Conservation (phyloP, 2,797 vertebrate species). For the Tapera naevia region DNA sequence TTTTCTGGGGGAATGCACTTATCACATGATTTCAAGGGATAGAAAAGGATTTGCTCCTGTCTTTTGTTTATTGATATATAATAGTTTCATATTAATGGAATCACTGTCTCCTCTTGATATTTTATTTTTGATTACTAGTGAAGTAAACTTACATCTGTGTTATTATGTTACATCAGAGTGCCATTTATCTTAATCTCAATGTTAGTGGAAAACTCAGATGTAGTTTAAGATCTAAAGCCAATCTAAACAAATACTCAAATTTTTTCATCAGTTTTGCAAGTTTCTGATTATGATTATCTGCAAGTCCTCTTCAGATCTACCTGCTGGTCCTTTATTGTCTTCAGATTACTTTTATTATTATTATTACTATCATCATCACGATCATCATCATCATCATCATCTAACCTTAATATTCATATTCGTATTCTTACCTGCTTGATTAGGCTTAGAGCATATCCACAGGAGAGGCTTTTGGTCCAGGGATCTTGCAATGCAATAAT, state of each 20-base stretch:
- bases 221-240: not conserved
- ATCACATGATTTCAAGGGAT: not conserved
- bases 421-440: not conserved
- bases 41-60: accelerated
- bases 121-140: not conserved
- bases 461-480: not conserved
- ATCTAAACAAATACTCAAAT: not conserved
- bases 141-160: not conserved
- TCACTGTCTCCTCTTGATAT: not conserved
- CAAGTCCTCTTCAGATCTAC: not conserved
- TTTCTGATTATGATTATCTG: not conserved
- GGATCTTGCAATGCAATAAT: not conserved
- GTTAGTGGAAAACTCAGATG: not conserved
- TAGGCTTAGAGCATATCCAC: not conserved
- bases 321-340: not conserved
- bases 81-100: not conserved
- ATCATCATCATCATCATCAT: not conserved
- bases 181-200: not conserved
- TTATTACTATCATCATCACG: not conserved
- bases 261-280: not conserved
- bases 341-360: not conserved
- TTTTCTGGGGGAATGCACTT: not conserved
- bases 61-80: not conserved
- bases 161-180: not conserved
- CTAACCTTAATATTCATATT: not conserved